Percentiles rank a stretch among this genome's conserved stretches.
These are phyloP conservation scores for Ovibos moschatus DNA, from an alignment of 2,113 vertebrate genomes.

Conservation along the genomic window DNA sequence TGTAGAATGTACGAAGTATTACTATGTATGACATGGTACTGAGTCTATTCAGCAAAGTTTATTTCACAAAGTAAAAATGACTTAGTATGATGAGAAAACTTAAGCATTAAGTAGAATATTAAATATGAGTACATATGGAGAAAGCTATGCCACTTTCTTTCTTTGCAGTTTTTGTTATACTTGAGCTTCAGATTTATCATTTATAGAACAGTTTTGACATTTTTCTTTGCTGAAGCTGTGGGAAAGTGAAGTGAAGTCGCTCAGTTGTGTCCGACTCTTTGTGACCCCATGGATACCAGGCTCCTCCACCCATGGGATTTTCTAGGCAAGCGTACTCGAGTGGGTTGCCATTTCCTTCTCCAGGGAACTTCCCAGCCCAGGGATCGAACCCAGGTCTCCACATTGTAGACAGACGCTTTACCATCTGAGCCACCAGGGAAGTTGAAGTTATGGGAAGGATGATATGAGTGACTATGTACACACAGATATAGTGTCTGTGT, in stretches of 20 bases:
- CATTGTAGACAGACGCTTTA: too few species aligned
- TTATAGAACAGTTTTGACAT: not conserved
- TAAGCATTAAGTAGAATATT: not conserved
- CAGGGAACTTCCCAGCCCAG: too few species aligned
- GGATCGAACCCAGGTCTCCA: too few species aligned
- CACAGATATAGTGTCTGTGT: not conserved
- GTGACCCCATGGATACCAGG: too few species aligned
- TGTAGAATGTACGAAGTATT: not conserved
- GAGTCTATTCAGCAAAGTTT: not conserved
- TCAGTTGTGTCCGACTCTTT: too few species aligned
- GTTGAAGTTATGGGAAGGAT: not conserved
- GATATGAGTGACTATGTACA: not conserved
- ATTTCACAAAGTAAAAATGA: not conserved
- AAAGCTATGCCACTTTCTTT: not conserved
- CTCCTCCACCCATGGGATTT: too few species aligned
- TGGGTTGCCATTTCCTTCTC: too few species aligned
- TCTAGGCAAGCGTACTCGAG: too few species aligned
- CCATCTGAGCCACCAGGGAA: too few species aligned
- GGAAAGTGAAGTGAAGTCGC: too few species aligned
- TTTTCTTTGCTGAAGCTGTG: not conserved
- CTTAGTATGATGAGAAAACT: not conserved
- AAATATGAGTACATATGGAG: not conserved
- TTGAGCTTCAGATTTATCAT: not conserved
- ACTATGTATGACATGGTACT: not conserved
- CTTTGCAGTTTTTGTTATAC: not conserved